These are phyloP conservation scores for Psephotus haematonotus DNA, from an alignment of 2,113 vertebrate species.

Conservation along the genomic window DNA sequence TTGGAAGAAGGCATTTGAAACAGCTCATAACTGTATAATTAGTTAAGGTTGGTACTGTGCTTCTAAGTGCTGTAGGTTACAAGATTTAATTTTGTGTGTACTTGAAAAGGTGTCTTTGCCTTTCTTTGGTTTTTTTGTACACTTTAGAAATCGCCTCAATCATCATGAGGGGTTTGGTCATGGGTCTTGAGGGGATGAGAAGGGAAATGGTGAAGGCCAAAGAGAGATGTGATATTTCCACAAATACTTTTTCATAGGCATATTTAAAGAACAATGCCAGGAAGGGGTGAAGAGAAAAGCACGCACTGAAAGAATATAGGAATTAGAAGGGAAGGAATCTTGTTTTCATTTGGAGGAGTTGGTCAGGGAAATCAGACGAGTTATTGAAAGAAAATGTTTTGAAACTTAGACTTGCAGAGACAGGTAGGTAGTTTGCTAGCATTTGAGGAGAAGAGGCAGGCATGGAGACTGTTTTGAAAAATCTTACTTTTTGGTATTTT, in stretches of 20 bases:
- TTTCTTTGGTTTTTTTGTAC: neutral
- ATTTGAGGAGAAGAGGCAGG: neutral
- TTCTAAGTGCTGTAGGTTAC: neutral
- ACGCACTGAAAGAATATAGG: neutral
- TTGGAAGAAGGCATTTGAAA: neutral
- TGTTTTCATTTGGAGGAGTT: neutral
- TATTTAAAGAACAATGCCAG: neutral
- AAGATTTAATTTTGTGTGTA: neutral
- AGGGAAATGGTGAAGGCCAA: neutral
- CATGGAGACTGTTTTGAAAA: neutral
- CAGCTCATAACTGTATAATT: neutral
- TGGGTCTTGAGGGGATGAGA: neutral
- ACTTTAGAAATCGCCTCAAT: neutral
- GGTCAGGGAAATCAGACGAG: neutral
- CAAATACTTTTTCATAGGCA: neutral
- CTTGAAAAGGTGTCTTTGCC: neutral
- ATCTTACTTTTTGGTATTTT: neutral
- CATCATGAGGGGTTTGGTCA: neutral
- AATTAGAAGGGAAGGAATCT: neutral
- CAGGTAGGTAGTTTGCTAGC: neutral
- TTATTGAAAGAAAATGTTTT: neutral
- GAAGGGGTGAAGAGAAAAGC: neutral
- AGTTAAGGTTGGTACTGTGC: neutral
- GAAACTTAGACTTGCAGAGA: neutral
- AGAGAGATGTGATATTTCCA: neutral